A percentile compares a stretch with the other conserved stretches of the same genome.
Conservation (phyloP, 2,113 vertebrate species). For the Osmerus eperlanus region DNA sequence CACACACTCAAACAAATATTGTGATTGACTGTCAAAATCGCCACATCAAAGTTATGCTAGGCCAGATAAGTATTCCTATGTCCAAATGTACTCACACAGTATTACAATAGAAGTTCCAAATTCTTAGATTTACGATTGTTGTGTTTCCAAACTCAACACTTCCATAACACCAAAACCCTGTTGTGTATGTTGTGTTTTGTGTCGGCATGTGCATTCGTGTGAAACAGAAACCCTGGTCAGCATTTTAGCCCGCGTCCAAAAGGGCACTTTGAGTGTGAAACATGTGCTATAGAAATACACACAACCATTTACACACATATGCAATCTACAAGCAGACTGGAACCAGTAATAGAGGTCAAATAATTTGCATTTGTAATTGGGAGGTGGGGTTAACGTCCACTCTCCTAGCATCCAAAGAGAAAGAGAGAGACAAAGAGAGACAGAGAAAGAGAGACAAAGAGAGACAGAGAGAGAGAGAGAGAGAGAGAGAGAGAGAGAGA, state of each 20-base stretch:
- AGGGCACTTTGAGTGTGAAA: conserved; percentile 26
- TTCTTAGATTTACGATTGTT: not conserved
- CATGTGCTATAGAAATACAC: conserved; percentile 26
- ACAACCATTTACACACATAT: conserved; percentile 34
- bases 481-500: conserved; percentile 18
- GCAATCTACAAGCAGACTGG: conserved; percentile 24
- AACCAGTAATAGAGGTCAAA: conserved; percentile 30
- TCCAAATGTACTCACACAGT: too few relatives aligned
- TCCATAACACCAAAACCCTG: conserved; percentile 16
- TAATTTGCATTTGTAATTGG: conserved; percentile 49
- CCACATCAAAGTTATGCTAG: conserved; percentile 37
- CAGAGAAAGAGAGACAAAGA: conserved; percentile 5
- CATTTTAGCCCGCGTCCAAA: conserved; percentile 27
- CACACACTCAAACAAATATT: conserved; percentile 47
- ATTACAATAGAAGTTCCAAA: too few relatives aligned
- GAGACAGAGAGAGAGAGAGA: conserved; percentile 18
- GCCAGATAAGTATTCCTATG: conserved; percentile 18
- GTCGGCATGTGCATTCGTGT: conserved; percentile 24
- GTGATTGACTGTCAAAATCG: conserved; percentile 33
- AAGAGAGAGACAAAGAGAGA: not conserved
- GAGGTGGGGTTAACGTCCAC: conserved; percentile 28
- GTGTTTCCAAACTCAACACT: conserved; percentile 1
- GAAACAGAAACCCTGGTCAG: conserved; percentile 41
- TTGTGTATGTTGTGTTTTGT: conserved; percentile 23
- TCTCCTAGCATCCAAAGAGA: conserved; percentile 12